phyloP scores from a whole-genome alignment of 2,888 invertebrate species.

The Nemoura dubitans region DNA sequence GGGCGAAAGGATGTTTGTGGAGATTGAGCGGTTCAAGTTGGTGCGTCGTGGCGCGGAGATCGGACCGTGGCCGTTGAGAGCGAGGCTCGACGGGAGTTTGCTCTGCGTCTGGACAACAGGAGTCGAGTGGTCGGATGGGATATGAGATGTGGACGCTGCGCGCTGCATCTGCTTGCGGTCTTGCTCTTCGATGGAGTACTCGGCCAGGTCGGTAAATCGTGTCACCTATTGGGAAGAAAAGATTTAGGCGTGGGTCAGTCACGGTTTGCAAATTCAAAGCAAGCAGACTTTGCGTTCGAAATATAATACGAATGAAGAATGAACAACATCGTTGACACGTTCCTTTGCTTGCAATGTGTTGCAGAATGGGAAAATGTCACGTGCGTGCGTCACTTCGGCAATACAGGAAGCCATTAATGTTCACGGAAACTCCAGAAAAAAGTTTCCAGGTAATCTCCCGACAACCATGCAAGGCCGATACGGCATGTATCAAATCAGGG shows the following conservation, averaged over 20 bases:
- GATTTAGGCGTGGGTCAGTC: neutral
- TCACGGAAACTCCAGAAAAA: too few relatives aligned
- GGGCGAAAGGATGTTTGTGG: constrained; percentile 35
- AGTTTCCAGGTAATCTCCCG: too few relatives aligned
- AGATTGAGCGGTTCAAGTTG: constrained; percentile 45
- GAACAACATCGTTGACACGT: too few relatives aligned
- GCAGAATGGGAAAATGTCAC: too few relatives aligned
- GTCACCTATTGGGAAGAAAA: constrained; percentile 50
- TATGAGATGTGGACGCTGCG: constrained; percentile 48
- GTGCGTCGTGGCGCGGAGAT: constrained; percentile 43
- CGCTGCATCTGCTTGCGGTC: constrained; percentile 48
- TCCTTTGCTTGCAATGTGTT: too few relatives aligned
- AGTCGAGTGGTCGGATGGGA: constrained; percentile 32
- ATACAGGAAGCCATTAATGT: too few relatives aligned
- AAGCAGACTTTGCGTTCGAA: too few relatives aligned
- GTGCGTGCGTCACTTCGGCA: too few relatives aligned
- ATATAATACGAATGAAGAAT: too few relatives aligned
- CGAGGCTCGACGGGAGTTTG: neutral
- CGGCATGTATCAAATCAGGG: too few relatives aligned
- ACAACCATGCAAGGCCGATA: too few relatives aligned
- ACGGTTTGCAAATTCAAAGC: too few relatives aligned
- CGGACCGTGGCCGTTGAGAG: constrained; percentile 25
- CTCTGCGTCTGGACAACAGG: neutral
- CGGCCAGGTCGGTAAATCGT: constrained; percentile 52
- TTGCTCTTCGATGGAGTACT: constrained; percentile 50